Percentiles rank a stretch among this genome's conserved stretches.
Evolutionary conservation across 2,888 invertebrate genomes (phyloP).

Genomic region (Escarpia spicata): DNA sequence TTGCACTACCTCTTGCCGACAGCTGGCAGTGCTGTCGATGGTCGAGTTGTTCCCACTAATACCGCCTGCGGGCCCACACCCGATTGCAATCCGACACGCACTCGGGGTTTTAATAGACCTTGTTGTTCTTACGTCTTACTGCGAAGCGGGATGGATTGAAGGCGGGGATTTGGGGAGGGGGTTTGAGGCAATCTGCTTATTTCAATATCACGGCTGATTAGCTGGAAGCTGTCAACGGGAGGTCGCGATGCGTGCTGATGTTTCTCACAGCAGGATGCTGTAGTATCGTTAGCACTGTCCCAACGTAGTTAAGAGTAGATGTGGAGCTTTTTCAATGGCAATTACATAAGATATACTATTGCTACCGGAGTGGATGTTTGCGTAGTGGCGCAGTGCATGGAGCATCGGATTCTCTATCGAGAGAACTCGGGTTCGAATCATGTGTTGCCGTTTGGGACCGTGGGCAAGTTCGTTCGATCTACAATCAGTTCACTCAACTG

Average conservation of each 20-base stretch:
- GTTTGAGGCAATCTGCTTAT: not conserved
- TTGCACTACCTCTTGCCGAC: not conserved
- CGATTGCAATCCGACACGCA: not conserved
- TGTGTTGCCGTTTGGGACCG: too few relatives aligned
- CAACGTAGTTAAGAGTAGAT: not conserved
- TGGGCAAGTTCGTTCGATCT: too few relatives aligned
- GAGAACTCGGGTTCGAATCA: too few relatives aligned
- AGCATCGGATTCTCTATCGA: too few relatives aligned
- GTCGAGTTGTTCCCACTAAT: not conserved
- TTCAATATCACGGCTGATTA: conserved; percentile 11
- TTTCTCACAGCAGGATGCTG: not conserved
- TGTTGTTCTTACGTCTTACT: not conserved
- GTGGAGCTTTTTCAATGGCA: not conserved
- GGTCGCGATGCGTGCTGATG: not conserved
- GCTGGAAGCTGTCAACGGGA: not conserved
- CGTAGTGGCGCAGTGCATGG: too few relatives aligned
- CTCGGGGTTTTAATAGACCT: not conserved
- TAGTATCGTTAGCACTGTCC: not conserved
- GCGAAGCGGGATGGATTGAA: conserved; percentile 13
- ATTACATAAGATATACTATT: not conserved
- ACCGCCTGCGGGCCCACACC: not conserved
- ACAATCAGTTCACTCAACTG: too few relatives aligned
- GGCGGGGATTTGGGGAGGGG: not conserved
- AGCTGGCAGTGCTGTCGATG: not conserved
- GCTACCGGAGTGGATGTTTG: too few relatives aligned